These are phyloP conservation scores for Epinotia bilunana DNA, from an alignment of 2,888 invertebrate species.

Conservation along the genomic window DNA sequence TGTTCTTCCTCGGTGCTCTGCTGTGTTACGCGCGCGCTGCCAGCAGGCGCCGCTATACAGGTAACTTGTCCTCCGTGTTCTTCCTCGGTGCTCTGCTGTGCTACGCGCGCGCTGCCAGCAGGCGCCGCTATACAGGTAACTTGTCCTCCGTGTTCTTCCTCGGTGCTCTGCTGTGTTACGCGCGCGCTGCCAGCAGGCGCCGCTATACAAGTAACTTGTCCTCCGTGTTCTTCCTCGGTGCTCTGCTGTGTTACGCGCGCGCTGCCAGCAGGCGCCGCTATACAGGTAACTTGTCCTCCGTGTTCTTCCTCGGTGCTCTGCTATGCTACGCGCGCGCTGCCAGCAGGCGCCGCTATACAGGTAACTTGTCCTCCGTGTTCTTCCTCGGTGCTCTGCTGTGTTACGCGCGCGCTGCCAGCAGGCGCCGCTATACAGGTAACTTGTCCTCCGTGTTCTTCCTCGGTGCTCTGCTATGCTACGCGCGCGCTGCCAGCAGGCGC, in stretches of 20 bases:
- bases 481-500: slow-evolving; percentile 89
- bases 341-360: slow-evolving; percentile 89
- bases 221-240: slow-evolving; percentile 96
- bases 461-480: slow-evolving; percentile 94
- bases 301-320: slow-evolving; percentile 96
- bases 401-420: slow-evolving; percentile 91
- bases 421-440: slow-evolving; percentile 91
- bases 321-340: slow-evolving; percentile 93
- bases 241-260: slow-evolving; percentile 93
- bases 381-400: slow-evolving; percentile 95
- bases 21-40: slow-evolving; percentile 93
- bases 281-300: too few species aligned
- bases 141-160: too few species aligned
- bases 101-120: slow-evolving; percentile 91
- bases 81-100: slow-evolving; percentile 95
- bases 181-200: slow-evolving; percentile 89
- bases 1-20: slow-evolving; percentile 96
- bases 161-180: slow-evolving; percentile 94
- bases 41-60: slow-evolving; percentile 89
- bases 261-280: slow-evolving; percentile 89
- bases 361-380: too few species aligned
- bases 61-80: too few species aligned
- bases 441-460: too few species aligned
- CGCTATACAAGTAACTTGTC: slow-evolving; percentile 92
- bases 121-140: slow-evolving; percentile 91